Base-by-base conservation (phyloP, 2,888 invertebrate genomes). In the Nephrotoma flavescens region DNA sequence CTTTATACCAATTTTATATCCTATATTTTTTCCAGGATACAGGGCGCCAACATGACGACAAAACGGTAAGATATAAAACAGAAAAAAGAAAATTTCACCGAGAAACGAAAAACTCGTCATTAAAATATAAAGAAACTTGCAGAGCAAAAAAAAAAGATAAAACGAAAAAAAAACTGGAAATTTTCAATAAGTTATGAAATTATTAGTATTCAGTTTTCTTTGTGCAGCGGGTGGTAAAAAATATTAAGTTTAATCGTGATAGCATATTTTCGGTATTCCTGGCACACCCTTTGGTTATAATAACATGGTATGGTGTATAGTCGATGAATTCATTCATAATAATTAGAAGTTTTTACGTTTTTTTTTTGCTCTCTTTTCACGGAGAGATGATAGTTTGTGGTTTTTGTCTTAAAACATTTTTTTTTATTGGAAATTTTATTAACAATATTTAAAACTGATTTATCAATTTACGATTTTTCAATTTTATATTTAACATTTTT, bases 31-130 rank as follows among this genome's bases (percentile, higher is more conserved):
- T 71, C 31, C 45, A 86, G 86, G 45, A 86, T 86, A 86, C 44
- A 41, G 45, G 86, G 86, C 86, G 86, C 86, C 86, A 86, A 86
- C 41, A 86, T 47, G 86, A 86, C 86, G 86, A 86, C 86, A 86
- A 86, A 86, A 86, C 31, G 44, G 86, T 86, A 45, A 71, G 31
- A 71, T 71, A 71, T 71, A 71, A 71, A 71, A 71, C 31, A 9
- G 71, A 71, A 71, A 71, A 52, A 31, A 31, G 31, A 31, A 31
- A 71, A 31, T 31, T 71, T 31, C 11, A 71, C 71, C 71, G 71
- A 31, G 31, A 71, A 44, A 71, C 71, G 71, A 71, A 71, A 44
- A 71, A 71, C 19, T 31, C 71, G 71, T 71, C 71, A 71, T 71
- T 71, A 71, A 71, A 71, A 31, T 71, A 71, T 71, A 71, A 71